Conservation (phyloP, 2,113 vertebrate species). For the Xiphophorus maculatus region DNA sequence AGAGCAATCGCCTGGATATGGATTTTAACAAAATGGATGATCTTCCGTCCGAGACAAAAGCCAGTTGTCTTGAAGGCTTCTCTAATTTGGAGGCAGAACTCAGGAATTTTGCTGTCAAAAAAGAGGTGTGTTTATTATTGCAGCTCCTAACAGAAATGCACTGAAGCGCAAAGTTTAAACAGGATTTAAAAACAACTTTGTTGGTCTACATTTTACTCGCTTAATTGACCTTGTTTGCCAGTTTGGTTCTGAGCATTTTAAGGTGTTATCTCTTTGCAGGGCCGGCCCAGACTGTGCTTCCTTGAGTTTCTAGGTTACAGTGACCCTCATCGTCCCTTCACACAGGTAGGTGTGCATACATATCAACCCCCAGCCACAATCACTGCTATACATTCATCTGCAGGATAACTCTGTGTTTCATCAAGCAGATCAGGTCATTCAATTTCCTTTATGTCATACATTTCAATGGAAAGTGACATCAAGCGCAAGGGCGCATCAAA, state of each 20-base stretch:
- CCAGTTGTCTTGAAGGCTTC: constrained; percentile 29
- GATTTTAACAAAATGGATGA: constrained; percentile 28
- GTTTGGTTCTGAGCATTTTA: constrained; percentile 10
- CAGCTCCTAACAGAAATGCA: background rate
- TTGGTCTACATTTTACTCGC: background rate
- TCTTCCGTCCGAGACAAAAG: constrained; percentile 10
- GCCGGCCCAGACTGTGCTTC: constrained; percentile 65
- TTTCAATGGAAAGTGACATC: constrained; percentile 67
- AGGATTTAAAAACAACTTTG: background rate
- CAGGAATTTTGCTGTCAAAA: constrained; percentile 62
- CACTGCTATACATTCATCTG: constrained; percentile 31
- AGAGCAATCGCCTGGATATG: constrained; percentile 56
- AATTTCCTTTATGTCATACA: constrained; percentile 78
- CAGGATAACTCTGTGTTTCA: constrained; percentile 69
- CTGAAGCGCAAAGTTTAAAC: background rate
- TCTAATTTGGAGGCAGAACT: constrained; percentile 68
- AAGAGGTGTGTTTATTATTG: constrained; percentile 61
- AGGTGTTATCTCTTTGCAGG: constrained; percentile 52
- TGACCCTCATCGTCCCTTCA: constrained; percentile 51
- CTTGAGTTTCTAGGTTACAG: constrained; percentile 69
- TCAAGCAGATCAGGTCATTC: constrained; percentile 75
- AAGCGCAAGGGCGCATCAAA: constrained; percentile 65
- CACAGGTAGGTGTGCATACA: constrained; percentile 68
- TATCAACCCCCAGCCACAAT: constrained; percentile 17
- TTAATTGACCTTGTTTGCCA: constrained; percentile 9